phyloP scores from a whole-genome alignment of 2,797 vertebrate genomes.

The Champsocephalus gunnari region DNA sequence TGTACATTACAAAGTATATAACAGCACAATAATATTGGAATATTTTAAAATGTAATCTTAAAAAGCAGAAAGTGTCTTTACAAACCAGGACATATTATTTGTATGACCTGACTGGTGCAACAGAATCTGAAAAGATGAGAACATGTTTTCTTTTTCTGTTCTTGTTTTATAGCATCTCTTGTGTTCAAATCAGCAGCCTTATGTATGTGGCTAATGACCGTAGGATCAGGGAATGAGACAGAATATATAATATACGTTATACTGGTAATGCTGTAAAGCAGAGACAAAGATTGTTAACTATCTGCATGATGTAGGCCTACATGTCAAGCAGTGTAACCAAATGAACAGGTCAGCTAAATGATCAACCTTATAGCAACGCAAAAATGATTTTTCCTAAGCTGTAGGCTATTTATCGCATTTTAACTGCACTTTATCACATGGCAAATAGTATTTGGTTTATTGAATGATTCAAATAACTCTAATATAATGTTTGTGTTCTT shows the following conservation, averaged over 20 bases:
- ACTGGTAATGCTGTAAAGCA: not conserved
- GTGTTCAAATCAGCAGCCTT: not conserved
- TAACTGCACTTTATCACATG: not conserved
- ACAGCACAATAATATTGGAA: not conserved
- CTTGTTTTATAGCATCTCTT: not conserved
- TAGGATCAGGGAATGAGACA: conserved; percentile 1
- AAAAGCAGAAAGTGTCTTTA: not conserved
- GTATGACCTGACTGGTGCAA: not conserved
- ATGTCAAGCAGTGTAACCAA: not conserved
- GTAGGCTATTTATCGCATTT: not conserved
- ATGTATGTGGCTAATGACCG: not conserved
- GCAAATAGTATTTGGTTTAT: not conserved
- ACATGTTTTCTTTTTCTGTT: no score
- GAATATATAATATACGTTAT: not conserved
- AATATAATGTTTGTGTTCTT: not conserved
- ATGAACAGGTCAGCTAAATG: not conserved
- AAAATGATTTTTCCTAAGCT: not conserved
- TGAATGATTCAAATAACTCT: conserved; percentile 2
- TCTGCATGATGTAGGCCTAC: conserved; percentile 10
- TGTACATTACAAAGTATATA: conserved; percentile 3
- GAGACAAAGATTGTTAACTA: not conserved
- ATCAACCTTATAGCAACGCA: not conserved
- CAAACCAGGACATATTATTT: not conserved
- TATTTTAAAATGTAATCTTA: not conserved
- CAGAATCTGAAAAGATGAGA: not conserved